Percentiles rank a stretch among this genome's conserved stretches.
phyloP scores from a whole-genome alignment of 2,113 vertebrate genomes.

The Lichenostomus cassidix region DNA sequence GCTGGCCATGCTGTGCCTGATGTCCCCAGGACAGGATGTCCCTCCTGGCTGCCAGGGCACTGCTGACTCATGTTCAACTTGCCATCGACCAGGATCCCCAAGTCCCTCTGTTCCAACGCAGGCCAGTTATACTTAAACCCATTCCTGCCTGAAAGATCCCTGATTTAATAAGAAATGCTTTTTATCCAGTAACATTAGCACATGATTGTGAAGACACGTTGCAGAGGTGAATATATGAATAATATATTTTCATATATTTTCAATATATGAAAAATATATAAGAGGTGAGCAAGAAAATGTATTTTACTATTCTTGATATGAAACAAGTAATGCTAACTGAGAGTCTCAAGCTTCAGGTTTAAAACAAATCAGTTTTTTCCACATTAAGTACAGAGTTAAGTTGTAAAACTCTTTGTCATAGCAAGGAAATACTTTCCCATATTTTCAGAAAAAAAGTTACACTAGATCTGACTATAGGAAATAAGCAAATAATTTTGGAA shows the following conservation, averaged over 20 bases:
- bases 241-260: too few relatives aligned
- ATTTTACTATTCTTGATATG: background rate
- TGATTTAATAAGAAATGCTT: background rate
- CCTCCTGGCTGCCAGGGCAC: background rate
- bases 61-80: background rate
- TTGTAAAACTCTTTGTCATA: background rate
- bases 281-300: background rate
- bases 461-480: background rate
- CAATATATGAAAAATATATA: background rate
- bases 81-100: background rate
- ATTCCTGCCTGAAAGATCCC: background rate
- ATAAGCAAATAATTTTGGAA: background rate
- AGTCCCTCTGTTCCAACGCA: background rate
- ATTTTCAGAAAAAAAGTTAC: background rate
- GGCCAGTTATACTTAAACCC: background rate
- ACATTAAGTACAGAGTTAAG: background rate
- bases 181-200: background rate
- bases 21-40: background rate
- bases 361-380: background rate
- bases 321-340: background rate
- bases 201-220: background rate
- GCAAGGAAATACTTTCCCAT: background rate
- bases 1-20: fast-evolving
- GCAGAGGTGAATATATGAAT: background rate
- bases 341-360: background rate